A percentile compares a stretch with the other conserved stretches of the same genome.
phyloP scores from a whole-genome alignment of 2,888 invertebrate genomes.

The Melitaea athalia region DNA sequence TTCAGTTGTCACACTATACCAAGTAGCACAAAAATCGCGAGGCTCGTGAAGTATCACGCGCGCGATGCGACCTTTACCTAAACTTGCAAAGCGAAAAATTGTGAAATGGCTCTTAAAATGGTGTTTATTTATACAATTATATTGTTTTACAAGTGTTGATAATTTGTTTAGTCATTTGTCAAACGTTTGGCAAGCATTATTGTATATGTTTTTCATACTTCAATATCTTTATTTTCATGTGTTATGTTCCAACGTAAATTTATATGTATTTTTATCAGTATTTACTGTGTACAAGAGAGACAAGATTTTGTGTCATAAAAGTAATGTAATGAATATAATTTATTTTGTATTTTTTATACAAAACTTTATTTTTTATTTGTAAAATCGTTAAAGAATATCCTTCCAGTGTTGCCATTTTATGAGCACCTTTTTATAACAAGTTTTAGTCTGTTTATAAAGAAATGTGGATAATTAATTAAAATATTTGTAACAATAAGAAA shows the following conservation, averaged over 20 bases:
- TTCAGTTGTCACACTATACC: no score
- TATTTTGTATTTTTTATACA: slow-evolving; percentile 4
- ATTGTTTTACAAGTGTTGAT: no score
- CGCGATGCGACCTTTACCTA: no score
- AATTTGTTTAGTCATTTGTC: no score
- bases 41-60: no score
- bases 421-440: slow-evolving; percentile 2
- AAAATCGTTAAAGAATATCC: background rate
- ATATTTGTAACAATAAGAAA: background rate
- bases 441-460: background rate
- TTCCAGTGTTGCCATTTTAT: slow-evolving; percentile 12
- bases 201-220: no score
- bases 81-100: no score
- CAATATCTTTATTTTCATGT: no score
- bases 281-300: background rate
- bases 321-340: background rate
- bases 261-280: background rate
- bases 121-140: no score
- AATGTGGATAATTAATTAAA: background rate
- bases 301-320: background rate
- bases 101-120: no score
- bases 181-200: no score
- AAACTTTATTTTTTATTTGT: background rate
- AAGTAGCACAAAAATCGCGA: no score
- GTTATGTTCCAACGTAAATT: background rate